Conservation (phyloP, 1,140 invertebrate genomes). For the Microplitis demolitor region DNA sequence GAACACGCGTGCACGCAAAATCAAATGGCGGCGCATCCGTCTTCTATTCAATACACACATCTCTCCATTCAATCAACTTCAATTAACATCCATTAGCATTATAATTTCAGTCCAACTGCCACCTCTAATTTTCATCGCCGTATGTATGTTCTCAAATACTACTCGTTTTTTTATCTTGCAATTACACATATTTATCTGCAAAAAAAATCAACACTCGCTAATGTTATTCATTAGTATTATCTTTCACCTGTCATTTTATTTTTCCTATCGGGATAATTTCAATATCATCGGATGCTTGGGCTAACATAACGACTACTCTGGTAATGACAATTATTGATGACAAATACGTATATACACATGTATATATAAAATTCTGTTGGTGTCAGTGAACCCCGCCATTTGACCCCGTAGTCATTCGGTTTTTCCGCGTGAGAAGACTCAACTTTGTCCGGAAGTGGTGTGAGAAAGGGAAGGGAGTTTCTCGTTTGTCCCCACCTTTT, state of each 20-base stretch:
- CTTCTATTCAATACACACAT: conserved; percentile 4
- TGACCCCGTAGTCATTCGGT: conserved; percentile 52
- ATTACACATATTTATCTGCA: no score
- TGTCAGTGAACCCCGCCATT: conserved; percentile 57
- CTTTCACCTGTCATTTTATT: no score
- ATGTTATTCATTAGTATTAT: no score
- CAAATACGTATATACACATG: no score
- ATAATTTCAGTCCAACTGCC: neutral
- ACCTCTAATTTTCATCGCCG: neutral
- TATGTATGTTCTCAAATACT: neutral
- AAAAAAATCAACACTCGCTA: no score
- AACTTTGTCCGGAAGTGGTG: conserved; percentile 47
- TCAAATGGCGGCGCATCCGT: conserved; percentile 1
- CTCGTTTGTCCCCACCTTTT: conserved; percentile 24
- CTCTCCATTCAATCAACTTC: conserved; percentile 4
- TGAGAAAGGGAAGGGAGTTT: conserved; percentile 24
- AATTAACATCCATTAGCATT: conserved; percentile 6
- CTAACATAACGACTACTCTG: no score
- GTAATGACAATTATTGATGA: no score
- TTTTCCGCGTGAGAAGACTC: conserved; percentile 55
- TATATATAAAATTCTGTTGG: conserved; percentile 43
- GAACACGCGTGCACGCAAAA: neutral
- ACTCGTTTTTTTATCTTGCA: neutral
- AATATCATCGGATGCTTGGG: no score
- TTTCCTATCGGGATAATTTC: no score